Conservation (phyloP, 2,113 vertebrate genomes). For the Bufo gargarizans region DNA sequence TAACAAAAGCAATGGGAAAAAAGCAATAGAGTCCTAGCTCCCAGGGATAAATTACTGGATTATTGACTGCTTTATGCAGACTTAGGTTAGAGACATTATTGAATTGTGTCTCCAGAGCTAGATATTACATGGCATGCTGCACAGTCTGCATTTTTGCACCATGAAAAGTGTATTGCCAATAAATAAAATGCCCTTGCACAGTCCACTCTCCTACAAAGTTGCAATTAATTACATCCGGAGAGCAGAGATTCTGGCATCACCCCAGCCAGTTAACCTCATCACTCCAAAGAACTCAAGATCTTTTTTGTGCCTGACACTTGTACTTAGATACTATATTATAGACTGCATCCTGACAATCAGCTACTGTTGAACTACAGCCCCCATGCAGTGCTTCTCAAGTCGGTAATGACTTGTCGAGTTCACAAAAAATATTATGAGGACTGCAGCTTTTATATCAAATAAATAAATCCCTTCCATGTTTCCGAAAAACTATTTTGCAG, state of each 20-base stretch:
- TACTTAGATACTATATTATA: background rate
- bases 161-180: conserved; percentile 2
- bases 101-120: background rate
- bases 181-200: conserved; percentile 22
- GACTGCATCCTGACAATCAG: no score
- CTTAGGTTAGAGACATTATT: conserved; percentile 46
- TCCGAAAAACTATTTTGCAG: background rate
- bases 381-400: background rate
- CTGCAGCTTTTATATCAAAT: conserved; percentile 7
- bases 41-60: conserved; percentile 37
- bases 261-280: conserved; percentile 17
- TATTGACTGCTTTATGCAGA: conserved; percentile 42
- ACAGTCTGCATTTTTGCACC: conserved; percentile 43
- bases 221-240: conserved; percentile 22
- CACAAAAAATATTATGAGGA: conserved; percentile 1
- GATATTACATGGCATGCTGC: conserved; percentile 26
- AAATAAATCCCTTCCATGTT: background rate
- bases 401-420: background rate
- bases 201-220: conserved; percentile 13
- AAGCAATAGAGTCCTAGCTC: conserved; percentile 38
- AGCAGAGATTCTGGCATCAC: conserved; percentile 3
- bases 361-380: background rate
- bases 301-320: background rate
- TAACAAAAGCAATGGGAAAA: conserved; percentile 46
- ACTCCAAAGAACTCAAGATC: background rate